Conservation (phyloP, 2,113 vertebrate species). For the Clarias gariepinus region DNA sequence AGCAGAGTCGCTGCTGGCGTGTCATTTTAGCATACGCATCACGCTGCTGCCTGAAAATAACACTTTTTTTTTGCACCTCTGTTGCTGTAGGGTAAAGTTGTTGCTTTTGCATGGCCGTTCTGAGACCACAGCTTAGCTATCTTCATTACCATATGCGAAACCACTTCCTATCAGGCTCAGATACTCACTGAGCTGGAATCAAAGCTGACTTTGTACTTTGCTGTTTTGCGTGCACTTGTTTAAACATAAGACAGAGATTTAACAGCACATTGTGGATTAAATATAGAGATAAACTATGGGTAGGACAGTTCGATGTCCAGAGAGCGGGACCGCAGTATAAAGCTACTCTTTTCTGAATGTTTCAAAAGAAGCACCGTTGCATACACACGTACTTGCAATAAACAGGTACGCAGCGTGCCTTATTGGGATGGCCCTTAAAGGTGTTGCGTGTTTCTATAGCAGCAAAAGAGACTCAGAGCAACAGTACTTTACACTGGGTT, state of each 20-base stretch:
- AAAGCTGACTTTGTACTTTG: slow-evolving; percentile 66
- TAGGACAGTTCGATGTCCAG: not conserved
- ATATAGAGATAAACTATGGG: not conserved
- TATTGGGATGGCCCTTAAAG: not conserved
- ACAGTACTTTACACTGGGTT: slow-evolving; percentile 17
- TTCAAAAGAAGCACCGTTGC: not conserved
- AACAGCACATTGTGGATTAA: not conserved
- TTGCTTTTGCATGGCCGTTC: slow-evolving; percentile 63
- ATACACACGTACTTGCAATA: not conserved
- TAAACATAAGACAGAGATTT: slow-evolving; percentile 43
- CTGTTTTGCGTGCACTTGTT: slow-evolving; percentile 34
- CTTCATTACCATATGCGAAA: slow-evolving; percentile 71
- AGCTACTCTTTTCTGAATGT: not conserved
- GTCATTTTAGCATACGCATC: not conserved
- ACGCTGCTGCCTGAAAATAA: slow-evolving; percentile 26
- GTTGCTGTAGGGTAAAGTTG: slow-evolving; percentile 55
- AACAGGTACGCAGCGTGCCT: not conserved
- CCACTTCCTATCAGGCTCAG: slow-evolving; percentile 78
- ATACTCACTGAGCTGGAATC: slow-evolving; percentile 53
- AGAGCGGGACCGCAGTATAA: not conserved
- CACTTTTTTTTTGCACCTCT: slow-evolving; percentile 20
- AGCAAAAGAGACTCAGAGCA: slow-evolving; percentile 15
- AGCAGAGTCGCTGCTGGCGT: not conserved
- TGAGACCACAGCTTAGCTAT: slow-evolving; percentile 70
- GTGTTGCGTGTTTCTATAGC: slow-evolving; percentile 35